Conservation (phyloP, 2,888 invertebrate genomes). For the Resseliella maxima region DNA sequence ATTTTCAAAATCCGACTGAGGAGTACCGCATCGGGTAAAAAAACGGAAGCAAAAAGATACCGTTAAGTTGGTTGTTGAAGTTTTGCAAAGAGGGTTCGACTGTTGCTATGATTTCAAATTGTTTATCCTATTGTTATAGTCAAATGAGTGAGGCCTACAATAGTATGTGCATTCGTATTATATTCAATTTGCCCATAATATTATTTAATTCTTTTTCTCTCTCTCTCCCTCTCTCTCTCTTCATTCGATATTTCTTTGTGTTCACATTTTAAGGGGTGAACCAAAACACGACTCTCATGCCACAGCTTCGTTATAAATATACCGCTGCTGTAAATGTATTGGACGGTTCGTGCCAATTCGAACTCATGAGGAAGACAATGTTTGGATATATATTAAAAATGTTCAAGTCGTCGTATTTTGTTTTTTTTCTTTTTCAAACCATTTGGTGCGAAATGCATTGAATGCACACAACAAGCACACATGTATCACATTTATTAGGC, state of each 20-base stretch:
- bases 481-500: conserved; percentile 47
- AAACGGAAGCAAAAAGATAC: conserved; percentile 43
- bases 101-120: background rate
- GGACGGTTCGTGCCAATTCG: background rate
- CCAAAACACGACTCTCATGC: conserved; percentile 57
- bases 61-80: conserved; percentile 53
- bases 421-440: no score
- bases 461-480: background rate
- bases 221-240: background rate
- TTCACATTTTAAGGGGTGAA: conserved; percentile 56
- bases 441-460: conserved; percentile 54
- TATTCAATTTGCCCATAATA: conserved; percentile 55
- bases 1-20: conserved; percentile 1
- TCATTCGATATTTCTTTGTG: background rate
- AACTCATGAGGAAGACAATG: background rate
- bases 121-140: conserved; percentile 20
- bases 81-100: conserved; percentile 39
- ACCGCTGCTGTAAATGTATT: conserved; percentile 24
- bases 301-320: conserved; percentile 56
- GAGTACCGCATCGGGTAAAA: background rate
- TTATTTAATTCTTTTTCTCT: conserved; percentile 27
- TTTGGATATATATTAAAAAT: conserved; percentile 8
- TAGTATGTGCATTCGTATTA: conserved; percentile 18
- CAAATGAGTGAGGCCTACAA: background rate
- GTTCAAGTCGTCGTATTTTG: conserved; percentile 17